Conservation (phyloP, 1,140 invertebrate species). For the Drosophila malerkotliana region DNA sequence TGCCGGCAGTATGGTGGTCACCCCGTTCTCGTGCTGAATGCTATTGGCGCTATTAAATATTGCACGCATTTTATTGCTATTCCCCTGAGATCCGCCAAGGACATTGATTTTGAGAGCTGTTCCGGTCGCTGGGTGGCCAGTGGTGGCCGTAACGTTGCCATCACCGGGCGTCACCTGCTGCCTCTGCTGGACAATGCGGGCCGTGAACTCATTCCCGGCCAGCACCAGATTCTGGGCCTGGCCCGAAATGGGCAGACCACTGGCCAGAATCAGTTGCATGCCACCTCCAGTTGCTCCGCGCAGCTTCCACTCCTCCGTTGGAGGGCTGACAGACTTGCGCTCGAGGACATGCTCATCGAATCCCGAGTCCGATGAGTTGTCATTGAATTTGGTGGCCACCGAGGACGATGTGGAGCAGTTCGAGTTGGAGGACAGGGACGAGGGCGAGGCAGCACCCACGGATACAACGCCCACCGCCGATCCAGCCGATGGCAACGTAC, state of each 20-base stretch:
- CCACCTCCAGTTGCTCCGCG: constrained; percentile 25
- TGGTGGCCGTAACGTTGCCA: background rate
- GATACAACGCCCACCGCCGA: constrained; percentile 81
- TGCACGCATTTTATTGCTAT: constrained; percentile 74
- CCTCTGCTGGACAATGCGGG: constrained; percentile 63
- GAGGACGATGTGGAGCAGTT: constrained; percentile 71
- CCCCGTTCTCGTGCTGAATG: constrained; percentile 80
- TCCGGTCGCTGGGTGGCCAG: background rate
- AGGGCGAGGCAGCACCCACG: constrained; percentile 83
- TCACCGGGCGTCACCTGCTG: constrained; percentile 4
- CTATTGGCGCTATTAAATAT: constrained; percentile 74
- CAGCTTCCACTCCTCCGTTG: constrained; percentile 60
- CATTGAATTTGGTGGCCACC: constrained; percentile 85
- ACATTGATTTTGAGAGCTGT: constrained; percentile 43
- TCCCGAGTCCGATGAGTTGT: constrained; percentile 88
- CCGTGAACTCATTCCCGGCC: constrained; percentile 74
- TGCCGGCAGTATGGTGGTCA: constrained; percentile 77
- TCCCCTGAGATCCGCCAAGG: constrained; percentile 65
- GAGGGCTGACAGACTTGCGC: constrained; percentile 77
- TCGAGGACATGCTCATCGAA: constrained; percentile 87
- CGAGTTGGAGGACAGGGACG: constrained; percentile 66
- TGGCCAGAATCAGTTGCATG: constrained; percentile 72
- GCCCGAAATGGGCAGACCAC: constrained; percentile 68
- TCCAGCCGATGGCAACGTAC: constrained; percentile 46
- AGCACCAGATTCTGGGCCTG: constrained; percentile 76